Conservation (phyloP, 2,113 vertebrate species). For the Ceratotherium simum region DNA sequence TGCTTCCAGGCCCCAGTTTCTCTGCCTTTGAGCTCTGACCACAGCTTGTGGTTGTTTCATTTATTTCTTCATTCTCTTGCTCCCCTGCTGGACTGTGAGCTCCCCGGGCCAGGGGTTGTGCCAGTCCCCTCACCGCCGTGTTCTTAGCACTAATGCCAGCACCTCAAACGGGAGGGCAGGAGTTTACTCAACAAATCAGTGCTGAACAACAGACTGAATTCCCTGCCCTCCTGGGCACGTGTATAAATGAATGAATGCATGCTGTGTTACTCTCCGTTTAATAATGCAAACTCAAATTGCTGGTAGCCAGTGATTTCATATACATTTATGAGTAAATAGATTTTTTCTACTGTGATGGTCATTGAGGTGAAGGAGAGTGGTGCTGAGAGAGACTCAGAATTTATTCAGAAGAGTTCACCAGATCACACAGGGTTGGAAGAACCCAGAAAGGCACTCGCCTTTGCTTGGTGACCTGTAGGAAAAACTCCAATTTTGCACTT, state of each 20-base stretch:
- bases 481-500: background rate
- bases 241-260: background rate
- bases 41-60: background rate
- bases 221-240: background rate
- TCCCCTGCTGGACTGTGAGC: background rate
- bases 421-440: background rate
- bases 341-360: background rate
- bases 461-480: background rate
- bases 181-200: background rate
- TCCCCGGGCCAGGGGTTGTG: background rate
- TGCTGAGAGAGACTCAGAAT: constrained; percentile 14
- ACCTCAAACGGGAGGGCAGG: background rate
- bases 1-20: background rate
- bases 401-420: background rate
- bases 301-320: background rate
- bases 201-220: background rate
- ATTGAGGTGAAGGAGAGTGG: background rate
- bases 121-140: background rate
- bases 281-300: background rate
- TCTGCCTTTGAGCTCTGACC: background rate
- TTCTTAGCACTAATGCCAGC: background rate
- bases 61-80: background rate
- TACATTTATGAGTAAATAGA: background rate
- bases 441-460: background rate
- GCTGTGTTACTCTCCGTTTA: background rate